A percentile compares a stretch with the other conserved stretches of the same genome.
These are phyloP conservation scores for Lutraria rhynchaena DNA, from an alignment of 1,140 invertebrate species.

Conservation along the genomic window DNA sequence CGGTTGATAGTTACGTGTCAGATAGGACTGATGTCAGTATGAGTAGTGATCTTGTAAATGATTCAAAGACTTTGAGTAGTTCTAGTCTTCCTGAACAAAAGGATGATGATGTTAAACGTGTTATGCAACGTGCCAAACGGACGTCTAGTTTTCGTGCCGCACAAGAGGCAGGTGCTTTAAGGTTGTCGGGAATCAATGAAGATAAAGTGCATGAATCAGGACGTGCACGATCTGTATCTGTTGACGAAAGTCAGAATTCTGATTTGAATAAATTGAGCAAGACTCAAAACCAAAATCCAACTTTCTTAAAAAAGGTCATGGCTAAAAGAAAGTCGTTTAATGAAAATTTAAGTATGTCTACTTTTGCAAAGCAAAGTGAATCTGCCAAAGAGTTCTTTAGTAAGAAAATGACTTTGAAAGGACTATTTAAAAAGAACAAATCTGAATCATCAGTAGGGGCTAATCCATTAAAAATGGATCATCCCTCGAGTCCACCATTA, in stretches of 20 bases:
- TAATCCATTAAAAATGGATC: slow-evolving; percentile 51
- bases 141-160: slow-evolving; percentile 66
- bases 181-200: slow-evolving; percentile 49
- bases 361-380: slow-evolving; percentile 59
- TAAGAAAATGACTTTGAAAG: slow-evolving; percentile 72
- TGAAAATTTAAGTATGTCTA: slow-evolving; percentile 59
- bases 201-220: slow-evolving; percentile 31
- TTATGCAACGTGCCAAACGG: slow-evolving; percentile 36
- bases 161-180: slow-evolving; percentile 53
- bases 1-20: slow-evolving; percentile 15
- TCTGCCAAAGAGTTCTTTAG: slow-evolving; percentile 62
- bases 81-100: slow-evolving; percentile 32
- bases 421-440: slow-evolving; percentile 73
- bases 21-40: slow-evolving; percentile 22
- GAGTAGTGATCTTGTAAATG: background rate
- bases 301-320: slow-evolving; percentile 74
- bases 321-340: slow-evolving; percentile 67
- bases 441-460: slow-evolving; percentile 47
- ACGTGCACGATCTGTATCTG: slow-evolving; percentile 26
- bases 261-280: slow-evolving; percentile 41
- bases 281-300: slow-evolving; percentile 60
- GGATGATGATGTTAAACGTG: slow-evolving; percentile 30
- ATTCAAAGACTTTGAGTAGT: slow-evolving; percentile 28
- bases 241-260: slow-evolving; percentile 43
- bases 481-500: slow-evolving; percentile 68